These are phyloP conservation scores for Ptiloglossa arizonensis DNA, from an alignment of 1,140 invertebrate species.

Conservation along the genomic window DNA sequence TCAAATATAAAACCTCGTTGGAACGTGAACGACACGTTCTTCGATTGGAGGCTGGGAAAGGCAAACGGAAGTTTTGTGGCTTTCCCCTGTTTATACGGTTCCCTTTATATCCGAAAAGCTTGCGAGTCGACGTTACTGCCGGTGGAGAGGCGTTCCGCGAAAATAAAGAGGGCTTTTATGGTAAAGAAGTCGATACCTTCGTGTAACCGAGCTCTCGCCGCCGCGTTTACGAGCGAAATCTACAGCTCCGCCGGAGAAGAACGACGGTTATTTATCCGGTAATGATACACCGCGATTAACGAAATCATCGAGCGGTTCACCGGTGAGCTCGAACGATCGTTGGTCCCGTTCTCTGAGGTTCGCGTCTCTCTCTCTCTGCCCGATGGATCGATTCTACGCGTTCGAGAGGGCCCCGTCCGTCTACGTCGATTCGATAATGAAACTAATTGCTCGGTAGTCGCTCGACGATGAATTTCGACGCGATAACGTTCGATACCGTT, in stretches of 20 bases:
- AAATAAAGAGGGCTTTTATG: constrained; percentile 29
- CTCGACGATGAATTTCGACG: neutral
- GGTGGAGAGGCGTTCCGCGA: neutral
- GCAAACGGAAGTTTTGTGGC: constrained; percentile 12
- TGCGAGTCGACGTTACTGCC: neutral
- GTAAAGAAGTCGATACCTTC: neutral
- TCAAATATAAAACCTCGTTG: neutral
- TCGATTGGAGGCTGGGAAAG: neutral
- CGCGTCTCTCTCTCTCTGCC: neutral
- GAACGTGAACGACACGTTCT: neutral
- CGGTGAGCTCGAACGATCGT: neutral
- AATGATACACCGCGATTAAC: neutral
- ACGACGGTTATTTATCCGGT: constrained; percentile 1
- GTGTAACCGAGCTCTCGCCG: neutral
- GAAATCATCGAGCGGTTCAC: neutral
- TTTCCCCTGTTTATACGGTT: constrained; percentile 4
- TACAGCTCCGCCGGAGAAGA: neutral
- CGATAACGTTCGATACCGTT: neutral
- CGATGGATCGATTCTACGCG: neutral
- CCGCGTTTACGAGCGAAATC: constrained; percentile 12
- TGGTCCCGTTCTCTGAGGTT: neutral
- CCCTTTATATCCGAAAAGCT: constrained; percentile 7
- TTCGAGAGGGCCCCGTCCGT: neutral
- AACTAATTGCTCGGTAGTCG: neutral
- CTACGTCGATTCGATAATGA: constrained; percentile 2